Evolutionary conservation across 1,140 invertebrate species (phyloP).

Genomic region (Lordiphosa collinella): DNA sequence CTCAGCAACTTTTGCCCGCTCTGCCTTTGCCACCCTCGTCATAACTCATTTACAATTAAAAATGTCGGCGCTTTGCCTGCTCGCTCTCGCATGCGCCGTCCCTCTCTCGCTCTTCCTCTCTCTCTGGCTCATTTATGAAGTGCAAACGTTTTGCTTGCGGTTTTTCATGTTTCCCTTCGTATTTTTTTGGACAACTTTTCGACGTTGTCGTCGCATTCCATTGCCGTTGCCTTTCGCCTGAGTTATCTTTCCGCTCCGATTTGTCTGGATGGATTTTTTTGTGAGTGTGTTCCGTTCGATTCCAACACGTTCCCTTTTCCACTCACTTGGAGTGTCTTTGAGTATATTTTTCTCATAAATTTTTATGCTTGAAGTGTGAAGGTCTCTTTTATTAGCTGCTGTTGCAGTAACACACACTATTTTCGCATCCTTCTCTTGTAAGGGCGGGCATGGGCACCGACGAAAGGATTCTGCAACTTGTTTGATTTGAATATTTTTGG

Average conservation of each 20-base stretch:
- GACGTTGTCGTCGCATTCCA: constrained; percentile 70
- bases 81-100: constrained; percentile 15
- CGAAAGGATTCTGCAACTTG: no score
- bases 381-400: not conserved
- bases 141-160: constrained; percentile 79
- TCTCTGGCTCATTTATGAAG: constrained; percentile 74
- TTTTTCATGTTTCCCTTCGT: constrained; percentile 60
- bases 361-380: no score
- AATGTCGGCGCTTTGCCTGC: constrained; percentile 70
- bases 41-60: constrained; percentile 80
- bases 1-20: constrained; percentile 31
- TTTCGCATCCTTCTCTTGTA: not conserved
- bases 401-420: constrained; percentile 19
- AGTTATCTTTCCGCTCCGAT: constrained; percentile 28
- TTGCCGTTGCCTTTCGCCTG: constrained; percentile 43
- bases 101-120: constrained; percentile 9
- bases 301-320: constrained; percentile 45
- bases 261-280: constrained; percentile 8
- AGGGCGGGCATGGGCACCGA: no score
- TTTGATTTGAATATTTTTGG: no score
- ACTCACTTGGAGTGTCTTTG: constrained; percentile 27
- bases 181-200: constrained; percentile 65
- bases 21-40: constrained; percentile 40
- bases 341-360: constrained; percentile 1
- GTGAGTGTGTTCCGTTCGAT: constrained; percentile 53